These are phyloP conservation scores for Ophraella communa DNA, from an alignment of 2,888 invertebrate genomes.

Conservation along the genomic window DNA sequence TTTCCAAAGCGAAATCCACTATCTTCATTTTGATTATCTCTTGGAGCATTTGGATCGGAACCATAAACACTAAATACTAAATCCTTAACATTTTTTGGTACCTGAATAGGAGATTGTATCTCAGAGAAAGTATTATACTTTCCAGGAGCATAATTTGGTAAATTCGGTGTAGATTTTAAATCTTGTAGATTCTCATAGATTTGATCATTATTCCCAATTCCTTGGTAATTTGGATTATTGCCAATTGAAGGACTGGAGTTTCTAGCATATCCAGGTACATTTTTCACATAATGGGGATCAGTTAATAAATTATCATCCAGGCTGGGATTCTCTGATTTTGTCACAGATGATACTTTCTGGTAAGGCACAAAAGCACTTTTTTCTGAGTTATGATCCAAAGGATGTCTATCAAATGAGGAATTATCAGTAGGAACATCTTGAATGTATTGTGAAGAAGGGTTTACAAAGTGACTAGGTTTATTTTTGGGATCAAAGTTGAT, in stretches of 20 bases:
- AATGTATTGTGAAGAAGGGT: conserved; percentile 7
- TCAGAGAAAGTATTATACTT: conserved; percentile 37
- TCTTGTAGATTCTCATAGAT: conserved; percentile 27
- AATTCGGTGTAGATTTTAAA: conserved; percentile 3
- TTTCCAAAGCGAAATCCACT: conserved; percentile 25
- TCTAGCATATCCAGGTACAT: conserved; percentile 8
- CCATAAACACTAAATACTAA: conserved; percentile 45
- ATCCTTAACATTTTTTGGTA: conserved; percentile 43
- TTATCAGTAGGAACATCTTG: conserved; percentile 1
- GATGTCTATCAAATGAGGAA: conserved; percentile 2
- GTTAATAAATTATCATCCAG: conserved; percentile 6
- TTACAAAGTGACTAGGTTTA: conserved; percentile 40
- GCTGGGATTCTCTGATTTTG: conserved; percentile 20
- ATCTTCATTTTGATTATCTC: conserved; percentile 21
- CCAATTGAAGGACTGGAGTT: background rate
- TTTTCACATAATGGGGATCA: conserved; percentile 12
- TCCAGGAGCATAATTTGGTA: conserved; percentile 43
- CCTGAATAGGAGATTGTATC: conserved; percentile 31
- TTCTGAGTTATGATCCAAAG: conserved; percentile 16
- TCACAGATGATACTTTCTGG: conserved; percentile 20
- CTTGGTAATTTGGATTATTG: conserved; percentile 4
- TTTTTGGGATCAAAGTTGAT: conserved; percentile 41
- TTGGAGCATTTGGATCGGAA: conserved; percentile 16
- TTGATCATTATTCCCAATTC: conserved; percentile 10
- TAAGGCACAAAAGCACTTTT: conserved; percentile 37